Base-by-base conservation (phyloP, 2,113 vertebrate genomes). In the Synchiropus splendidus region DNA sequence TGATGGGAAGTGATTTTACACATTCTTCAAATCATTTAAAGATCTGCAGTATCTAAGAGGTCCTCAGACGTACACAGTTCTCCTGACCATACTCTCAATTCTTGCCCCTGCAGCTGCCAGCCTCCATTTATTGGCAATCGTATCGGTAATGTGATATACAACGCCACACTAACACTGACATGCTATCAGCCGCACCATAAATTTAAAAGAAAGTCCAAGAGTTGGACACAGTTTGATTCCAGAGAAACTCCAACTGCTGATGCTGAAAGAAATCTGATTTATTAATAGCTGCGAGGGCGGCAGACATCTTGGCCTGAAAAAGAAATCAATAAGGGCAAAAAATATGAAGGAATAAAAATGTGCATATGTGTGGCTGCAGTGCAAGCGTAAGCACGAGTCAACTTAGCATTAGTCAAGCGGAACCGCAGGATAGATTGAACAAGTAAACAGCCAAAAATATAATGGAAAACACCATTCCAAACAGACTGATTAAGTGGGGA, bases 71-170 rank as follows among this genome's bases (percentile, higher is more conserved):
- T 27, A 27, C 4, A 27, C 21, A 27, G 4, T 5, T 27, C 8
- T 8, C 21, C 51, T 60, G 36, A 64, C 36, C 5, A 14, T 12
- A n/a, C 45, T 42, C 42, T 27, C 16, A 3, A 31, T 48, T 48
- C 15, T 30, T 61, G 21, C 21, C 45, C 45, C 50, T 48, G 27
- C 15, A 21, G 27, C 46, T 41, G 34, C 11, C 16, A 17, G 14
- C 48, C 44, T 60, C 64, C 77, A 67, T 59, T 78, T 74, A 62
- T 73, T 11, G 58, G 79, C 68, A 67, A 45, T 65, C 47, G 21
- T 48, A 15, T 40, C 33, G 35, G 54, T 72, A 68, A 79, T 59
- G 57, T 78, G 58, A 81, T 71, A 61, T 63, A 70, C 67, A 64
- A 61, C 67, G 54, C 42, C 3, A 36, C 43, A 14, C 49, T 55